phyloP scores from a whole-genome alignment of 1,140 invertebrate species.

The Mya arenaria region DNA sequence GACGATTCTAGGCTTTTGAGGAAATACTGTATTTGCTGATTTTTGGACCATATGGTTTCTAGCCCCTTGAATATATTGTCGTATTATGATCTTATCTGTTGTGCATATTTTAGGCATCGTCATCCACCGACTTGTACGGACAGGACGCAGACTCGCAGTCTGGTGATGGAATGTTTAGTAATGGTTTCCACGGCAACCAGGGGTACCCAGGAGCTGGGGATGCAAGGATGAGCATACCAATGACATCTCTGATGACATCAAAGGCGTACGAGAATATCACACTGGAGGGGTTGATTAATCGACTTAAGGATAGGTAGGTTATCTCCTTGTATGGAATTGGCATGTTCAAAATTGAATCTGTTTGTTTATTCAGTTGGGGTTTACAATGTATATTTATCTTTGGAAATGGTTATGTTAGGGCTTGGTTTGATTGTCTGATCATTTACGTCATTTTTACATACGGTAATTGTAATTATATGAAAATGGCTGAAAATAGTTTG shows the following conservation, averaged over 20 bases:
- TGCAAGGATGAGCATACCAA: neutral
- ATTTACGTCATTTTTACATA: neutral
- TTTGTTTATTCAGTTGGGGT: neutral
- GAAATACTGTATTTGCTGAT: no score
- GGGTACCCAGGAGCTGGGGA: neutral
- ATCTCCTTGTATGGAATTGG: neutral
- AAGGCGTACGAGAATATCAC: conserved; percentile 65
- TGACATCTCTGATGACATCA: conserved; percentile 53
- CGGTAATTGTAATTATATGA: neutral
- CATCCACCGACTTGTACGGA: conserved; percentile 23
- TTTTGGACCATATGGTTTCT: no score
- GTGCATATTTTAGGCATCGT: conserved; percentile 48
- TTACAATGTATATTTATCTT: neutral
- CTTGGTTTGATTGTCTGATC: neutral
- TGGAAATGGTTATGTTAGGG: neutral
- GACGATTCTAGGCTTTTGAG: no score
- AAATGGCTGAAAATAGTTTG: neutral
- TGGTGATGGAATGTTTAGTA: conserved; percentile 20
- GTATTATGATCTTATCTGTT: no score
- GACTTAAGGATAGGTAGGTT: conserved; percentile 73
- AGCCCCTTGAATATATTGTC: no score
- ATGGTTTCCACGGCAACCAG: conserved; percentile 37
- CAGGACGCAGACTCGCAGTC: conserved; percentile 29
- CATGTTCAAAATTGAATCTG: neutral
- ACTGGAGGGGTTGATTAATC: conserved; percentile 72